These are phyloP conservation scores for Eueides isabella DNA, from an alignment of 1,140 invertebrate genomes.

Conservation along the genomic window DNA sequence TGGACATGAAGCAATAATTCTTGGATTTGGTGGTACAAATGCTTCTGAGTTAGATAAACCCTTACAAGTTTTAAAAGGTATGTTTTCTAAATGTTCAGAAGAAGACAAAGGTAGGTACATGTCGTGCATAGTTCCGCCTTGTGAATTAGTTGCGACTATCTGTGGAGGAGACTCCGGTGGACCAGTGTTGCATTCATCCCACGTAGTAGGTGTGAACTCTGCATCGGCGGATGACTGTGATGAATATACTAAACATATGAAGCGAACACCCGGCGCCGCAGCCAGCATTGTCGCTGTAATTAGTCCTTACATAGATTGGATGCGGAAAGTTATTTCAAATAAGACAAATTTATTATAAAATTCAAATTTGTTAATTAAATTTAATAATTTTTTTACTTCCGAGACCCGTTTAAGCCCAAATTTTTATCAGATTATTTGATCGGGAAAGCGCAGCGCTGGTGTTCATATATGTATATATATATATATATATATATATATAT, in stretches of 20 bases:
- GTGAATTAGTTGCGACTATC: constrained; percentile 17
- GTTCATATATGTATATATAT: no score
- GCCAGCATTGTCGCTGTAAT: constrained; percentile 1
- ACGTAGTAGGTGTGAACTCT: constrained; percentile 27
- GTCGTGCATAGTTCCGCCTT: constrained; percentile 17
- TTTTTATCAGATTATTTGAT: no score
- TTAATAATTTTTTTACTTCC: no score
- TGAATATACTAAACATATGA: background rate
- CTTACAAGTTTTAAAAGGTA: constrained; percentile 30
- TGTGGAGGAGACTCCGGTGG: constrained; percentile 30
- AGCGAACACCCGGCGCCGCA: background rate
- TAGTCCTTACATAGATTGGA: constrained; percentile 30
- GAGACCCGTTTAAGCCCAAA: no score
- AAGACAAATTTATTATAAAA: background rate
- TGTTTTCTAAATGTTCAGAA: constrained; percentile 27
- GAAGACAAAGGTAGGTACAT: background rate
- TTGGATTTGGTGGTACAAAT: constrained; percentile 31
- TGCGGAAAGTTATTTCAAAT: constrained; percentile 20
- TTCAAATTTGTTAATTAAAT: no score
- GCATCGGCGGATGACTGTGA: background rate
- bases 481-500: no score
- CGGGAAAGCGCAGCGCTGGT: no score
- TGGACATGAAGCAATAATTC: constrained; percentile 17
- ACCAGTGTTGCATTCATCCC: constrained; percentile 24
- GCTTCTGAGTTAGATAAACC: constrained; percentile 14